Evolutionary conservation across 2,113 vertebrate species (phyloP).

Genomic region (Rattus norvegicus): DNA sequence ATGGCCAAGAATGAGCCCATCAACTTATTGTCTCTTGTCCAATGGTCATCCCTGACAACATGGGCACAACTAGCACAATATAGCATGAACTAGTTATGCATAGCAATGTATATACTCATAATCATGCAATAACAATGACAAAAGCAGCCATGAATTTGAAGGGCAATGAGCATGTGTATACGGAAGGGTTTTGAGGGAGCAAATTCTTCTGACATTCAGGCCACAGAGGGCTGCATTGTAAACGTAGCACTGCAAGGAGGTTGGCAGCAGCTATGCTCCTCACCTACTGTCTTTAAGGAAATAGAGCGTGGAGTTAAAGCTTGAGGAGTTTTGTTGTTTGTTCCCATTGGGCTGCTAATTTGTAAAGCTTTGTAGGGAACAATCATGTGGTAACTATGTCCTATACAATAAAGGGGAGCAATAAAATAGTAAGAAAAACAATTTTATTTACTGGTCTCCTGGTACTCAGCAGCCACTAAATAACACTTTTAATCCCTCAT

Average conservation of each 20-base stretch:
- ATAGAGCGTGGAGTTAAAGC: slow-evolving; percentile 12
- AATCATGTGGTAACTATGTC: neutral
- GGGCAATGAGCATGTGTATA: neutral
- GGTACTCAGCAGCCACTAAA: neutral
- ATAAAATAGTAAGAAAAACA: neutral
- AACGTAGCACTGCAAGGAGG: neutral
- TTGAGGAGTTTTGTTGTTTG: neutral
- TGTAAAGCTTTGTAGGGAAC: neutral
- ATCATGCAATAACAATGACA: neutral
- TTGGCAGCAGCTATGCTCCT: neutral
- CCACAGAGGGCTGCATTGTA: neutral
- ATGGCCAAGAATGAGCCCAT: neutral
- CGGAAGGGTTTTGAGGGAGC: neutral
- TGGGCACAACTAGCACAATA: neutral
- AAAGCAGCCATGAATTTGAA: neutral
- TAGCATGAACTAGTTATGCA: neutral
- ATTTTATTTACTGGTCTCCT: neutral
- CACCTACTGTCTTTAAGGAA: slow-evolving; percentile 8
- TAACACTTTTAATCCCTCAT: neutral
- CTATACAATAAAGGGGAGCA: neutral
- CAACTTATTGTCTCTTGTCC: neutral
- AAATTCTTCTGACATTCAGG: slow-evolving; percentile 52
- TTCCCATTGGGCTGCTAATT: neutral
- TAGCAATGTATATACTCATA: neutral
- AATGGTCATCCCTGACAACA: neutral